Evolutionary conservation across 2,797 vertebrate genomes (phyloP).

Genomic region (Poeciliopsis infans): DNA sequence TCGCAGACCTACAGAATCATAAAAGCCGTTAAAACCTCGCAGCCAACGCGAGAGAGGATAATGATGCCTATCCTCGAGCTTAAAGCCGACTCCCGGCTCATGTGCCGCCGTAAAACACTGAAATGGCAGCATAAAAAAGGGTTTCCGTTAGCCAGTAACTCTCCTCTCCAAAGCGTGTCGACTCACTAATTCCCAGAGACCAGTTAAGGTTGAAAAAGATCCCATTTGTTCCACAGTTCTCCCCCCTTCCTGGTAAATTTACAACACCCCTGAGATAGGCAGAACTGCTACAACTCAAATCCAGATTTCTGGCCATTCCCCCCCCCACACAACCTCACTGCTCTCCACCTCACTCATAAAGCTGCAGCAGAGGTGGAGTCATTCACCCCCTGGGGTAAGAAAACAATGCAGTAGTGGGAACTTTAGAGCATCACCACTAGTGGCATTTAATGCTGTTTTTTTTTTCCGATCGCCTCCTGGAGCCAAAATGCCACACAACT

Average conservation of each 20-base stretch:
- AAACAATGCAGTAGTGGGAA: conserved; percentile 68
- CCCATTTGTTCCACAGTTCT: conserved; percentile 62
- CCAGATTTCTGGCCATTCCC: conserved; percentile 24
- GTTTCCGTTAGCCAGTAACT: conserved; percentile 25
- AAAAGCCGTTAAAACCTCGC: neutral
- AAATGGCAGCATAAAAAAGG: conserved; percentile 17
- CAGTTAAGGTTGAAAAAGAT: conserved; percentile 57
- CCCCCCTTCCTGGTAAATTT: conserved; percentile 55
- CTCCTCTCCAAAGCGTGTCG: conserved; percentile 34
- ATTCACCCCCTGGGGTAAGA: conserved; percentile 57
- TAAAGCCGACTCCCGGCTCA: conserved; percentile 24
- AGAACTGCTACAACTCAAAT: conserved; percentile 60
- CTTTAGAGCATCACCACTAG: conserved; percentile 62
- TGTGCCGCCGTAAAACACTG: conserved; percentile 19
- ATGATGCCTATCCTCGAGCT: neutral
- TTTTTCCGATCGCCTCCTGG: conserved; percentile 43
- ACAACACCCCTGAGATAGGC: conserved; percentile 59
- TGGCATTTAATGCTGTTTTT: conserved; percentile 61
- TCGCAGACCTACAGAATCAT: neutral
- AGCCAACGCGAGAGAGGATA: conserved; percentile 7
- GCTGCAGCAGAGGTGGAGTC: conserved; percentile 61
- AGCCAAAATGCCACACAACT: conserved; percentile 71
- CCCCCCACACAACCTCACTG: neutral
- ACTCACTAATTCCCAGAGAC: conserved; percentile 48
- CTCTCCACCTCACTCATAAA: conserved; percentile 55